Evolutionary conservation across 1,140 invertebrate species (phyloP).

Genomic region (Scaptomyza graminum): DNA sequence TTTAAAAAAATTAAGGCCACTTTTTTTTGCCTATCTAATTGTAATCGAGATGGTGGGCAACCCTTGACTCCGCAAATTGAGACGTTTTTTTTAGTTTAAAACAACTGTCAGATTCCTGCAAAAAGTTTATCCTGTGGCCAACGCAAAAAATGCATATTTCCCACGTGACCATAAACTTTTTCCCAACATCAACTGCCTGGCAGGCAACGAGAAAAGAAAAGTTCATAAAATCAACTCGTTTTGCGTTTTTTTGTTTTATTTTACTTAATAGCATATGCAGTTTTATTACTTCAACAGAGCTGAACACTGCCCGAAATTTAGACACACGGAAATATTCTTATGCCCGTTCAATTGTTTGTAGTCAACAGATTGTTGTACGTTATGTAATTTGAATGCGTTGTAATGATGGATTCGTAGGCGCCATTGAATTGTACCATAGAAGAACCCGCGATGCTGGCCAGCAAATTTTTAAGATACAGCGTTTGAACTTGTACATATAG

Average conservation of each 20-base stretch:
- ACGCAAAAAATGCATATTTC: slow-evolving; percentile 53
- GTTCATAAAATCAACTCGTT: slow-evolving; percentile 38
- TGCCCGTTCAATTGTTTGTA: background rate
- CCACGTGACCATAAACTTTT: slow-evolving; percentile 54
- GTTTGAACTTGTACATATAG: slow-evolving; percentile 41
- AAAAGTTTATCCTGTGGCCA: slow-evolving; percentile 21
- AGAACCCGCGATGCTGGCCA: background rate
- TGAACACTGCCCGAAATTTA: background rate
- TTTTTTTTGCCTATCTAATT: background rate
- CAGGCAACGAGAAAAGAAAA: slow-evolving; percentile 12
- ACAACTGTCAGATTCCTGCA: slow-evolving; percentile 7
- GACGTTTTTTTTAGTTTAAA: slow-evolving; percentile 9
- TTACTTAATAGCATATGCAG: slow-evolving; percentile 5
- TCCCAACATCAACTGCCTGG: slow-evolving; percentile 24
- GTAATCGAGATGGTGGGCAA: background rate
- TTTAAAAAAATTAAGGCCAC: background rate
- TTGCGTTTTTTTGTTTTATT: slow-evolving; percentile 17
- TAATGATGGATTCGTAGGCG: slow-evolving; percentile 4
- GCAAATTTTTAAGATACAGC: slow-evolving; percentile 34
- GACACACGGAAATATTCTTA: background rate
- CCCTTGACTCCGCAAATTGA: slow-evolving; percentile 7
- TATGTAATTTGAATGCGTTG: slow-evolving; percentile 19
- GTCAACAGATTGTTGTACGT: slow-evolving; percentile 38
- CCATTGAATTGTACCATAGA: slow-evolving; percentile 18
- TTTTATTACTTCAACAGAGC: slow-evolving; percentile 14